Base-by-base conservation (phyloP, 2,113 vertebrate genomes). In the Silurus meridionalis region DNA sequence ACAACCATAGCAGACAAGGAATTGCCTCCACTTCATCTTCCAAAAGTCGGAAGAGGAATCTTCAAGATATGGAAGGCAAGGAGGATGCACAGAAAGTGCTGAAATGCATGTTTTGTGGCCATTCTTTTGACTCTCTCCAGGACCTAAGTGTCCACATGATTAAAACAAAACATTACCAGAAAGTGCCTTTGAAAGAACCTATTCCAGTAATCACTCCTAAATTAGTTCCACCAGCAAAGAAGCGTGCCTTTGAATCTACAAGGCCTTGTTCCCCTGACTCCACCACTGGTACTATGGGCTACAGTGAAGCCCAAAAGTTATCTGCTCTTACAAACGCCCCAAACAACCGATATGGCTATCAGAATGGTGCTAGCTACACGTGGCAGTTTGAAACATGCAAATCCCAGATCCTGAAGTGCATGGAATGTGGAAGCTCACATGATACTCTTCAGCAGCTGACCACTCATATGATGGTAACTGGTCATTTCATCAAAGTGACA, bases 151-250 rank as follows among this genome's bases (percentile, higher is more conserved):
- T 99, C 91, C 98, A 99, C 87, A 99, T 99, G 98, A 99, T 99
- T 79, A 99, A 99, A 96, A 99, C 98, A 75, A 99, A 99, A 94
- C 98, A 99, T 96, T 99, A 99, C 96, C 98, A 99, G 96, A 99
- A 99, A 97, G 98, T 99, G 98, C 98, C 98, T 99, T 98, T 99
- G 94, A 99, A 99, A 95, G 98, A 99, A 95, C 98, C 98, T 0
- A 96, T 99, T 85, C 98, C 98, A 80, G 95, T 97, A 86, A 93
- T 99, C 90, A 95, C 97, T 50, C 97, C 96, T 50, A 99, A 99
- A 95, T 92, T 98, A 93, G 94, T 98, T 91, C 95, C 97, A 87
- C 96, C 97, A 63, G 92, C 96, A 17, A 99, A 98, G 95, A 99
- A 98, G 87, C 97, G 98, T 11, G 96, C 97, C 87, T 98, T 97